Conservation (phyloP, 2,888 invertebrate genomes). For the Tetramorium bicarinatum region DNA sequence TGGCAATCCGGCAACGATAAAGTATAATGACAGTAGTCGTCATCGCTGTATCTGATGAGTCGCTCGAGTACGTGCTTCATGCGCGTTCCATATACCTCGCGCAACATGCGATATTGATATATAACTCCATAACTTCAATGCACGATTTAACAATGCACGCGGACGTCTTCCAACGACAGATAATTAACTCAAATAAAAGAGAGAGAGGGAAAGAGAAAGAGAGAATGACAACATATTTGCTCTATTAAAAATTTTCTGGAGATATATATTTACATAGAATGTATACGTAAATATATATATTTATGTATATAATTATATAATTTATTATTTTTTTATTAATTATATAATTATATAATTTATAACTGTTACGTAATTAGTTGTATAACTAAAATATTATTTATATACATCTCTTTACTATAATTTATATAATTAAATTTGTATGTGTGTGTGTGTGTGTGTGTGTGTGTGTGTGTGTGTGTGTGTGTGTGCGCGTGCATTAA, state of each 20-base stretch:
- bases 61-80: slow-evolving; percentile 36
- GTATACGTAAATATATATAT: neutral
- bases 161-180: slow-evolving; percentile 35
- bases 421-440: neutral
- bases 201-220: neutral
- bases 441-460: neutral
- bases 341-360: neutral
- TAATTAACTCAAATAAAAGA: slow-evolving; percentile 51
- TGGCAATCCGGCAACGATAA: slow-evolving; percentile 51
- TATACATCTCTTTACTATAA: neutral
- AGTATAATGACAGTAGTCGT: slow-evolving; percentile 40
- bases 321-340: neutral
- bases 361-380: neutral
- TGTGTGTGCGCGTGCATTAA: neutral
- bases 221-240: neutral
- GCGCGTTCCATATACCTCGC: slow-evolving; percentile 16
- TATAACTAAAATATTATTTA: neutral
- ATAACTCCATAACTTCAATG: slow-evolving; percentile 46
- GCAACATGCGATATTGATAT: slow-evolving; percentile 39
- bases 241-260: slow-evolving; percentile 26
- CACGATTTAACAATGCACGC: slow-evolving; percentile 37
- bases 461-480: no score
- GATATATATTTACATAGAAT: neutral
- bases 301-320: neutral
- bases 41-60: slow-evolving; percentile 29